phyloP scores from a whole-genome alignment of 2,113 vertebrate species.

The Smithornis capensis region DNA sequence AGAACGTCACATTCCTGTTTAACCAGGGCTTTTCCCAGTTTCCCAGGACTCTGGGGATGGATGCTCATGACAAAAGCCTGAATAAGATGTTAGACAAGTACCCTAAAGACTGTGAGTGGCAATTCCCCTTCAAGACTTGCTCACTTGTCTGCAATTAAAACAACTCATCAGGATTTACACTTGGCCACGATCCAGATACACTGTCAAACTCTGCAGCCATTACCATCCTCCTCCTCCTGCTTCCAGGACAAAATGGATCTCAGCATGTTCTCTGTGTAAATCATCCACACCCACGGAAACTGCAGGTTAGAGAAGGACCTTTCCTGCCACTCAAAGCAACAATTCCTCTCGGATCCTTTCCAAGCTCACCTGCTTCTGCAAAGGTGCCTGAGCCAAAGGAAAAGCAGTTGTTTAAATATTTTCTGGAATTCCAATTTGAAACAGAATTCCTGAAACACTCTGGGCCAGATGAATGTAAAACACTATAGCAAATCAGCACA shows the following conservation, averaged over 20 bases:
- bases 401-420: not conserved
- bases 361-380: not conserved
- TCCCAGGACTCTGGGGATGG: not conserved
- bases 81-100: not conserved
- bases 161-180: not conserved
- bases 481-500: not conserved
- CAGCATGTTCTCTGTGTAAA: not conserved
- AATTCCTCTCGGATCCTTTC: not conserved
- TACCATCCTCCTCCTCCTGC: not conserved
- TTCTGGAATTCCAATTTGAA: not conserved
- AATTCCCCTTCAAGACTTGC: not conserved
- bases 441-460: not conserved
- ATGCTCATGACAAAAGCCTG: not conserved
- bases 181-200: not conserved
- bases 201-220: not conserved
- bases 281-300: not conserved
- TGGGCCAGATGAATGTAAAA: not conserved
- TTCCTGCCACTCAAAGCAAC: not conserved
- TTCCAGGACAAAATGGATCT: not conserved
- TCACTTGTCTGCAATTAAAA: not conserved
- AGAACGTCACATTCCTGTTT: not conserved
- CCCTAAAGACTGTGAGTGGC: rapidly evolving
- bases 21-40: not conserved
- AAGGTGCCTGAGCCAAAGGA: not conserved
- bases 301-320: not conserved